Percentiles rank a stretch among this genome's conserved stretches.
Conservation (phyloP, 2,797 vertebrate genomes). For the Clarias laeviceps region DNA sequence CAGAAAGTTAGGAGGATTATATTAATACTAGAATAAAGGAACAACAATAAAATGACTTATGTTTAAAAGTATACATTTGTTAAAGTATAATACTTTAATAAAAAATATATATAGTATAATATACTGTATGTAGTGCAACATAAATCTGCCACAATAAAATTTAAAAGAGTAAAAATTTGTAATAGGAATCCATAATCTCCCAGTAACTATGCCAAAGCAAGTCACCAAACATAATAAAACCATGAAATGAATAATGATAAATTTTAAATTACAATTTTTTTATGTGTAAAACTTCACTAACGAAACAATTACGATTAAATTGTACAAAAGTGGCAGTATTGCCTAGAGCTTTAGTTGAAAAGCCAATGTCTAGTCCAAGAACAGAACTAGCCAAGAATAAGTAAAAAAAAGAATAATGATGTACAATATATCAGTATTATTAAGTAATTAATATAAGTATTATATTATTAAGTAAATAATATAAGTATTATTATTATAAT, state of each 20-base stretch:
- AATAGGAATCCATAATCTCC: not conserved
- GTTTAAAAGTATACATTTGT: not conserved
- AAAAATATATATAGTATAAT: too few species aligned
- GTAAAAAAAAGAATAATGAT: not conserved
- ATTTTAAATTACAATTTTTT: too few species aligned
- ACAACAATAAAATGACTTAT: not conserved
- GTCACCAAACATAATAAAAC: not conserved
- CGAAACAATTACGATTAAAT: not conserved
- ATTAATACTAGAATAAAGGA: not conserved
- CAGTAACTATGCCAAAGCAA: not conserved
- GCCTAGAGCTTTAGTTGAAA: too few species aligned
- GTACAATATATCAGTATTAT: too few species aligned
- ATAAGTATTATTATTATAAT: not conserved
- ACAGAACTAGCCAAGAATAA: not conserved
- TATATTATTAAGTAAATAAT: too few species aligned
- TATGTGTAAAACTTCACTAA: not conserved
- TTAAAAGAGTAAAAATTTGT: not conserved
- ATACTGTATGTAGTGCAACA: not conserved
- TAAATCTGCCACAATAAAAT: not conserved
- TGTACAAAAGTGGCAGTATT: too few species aligned
- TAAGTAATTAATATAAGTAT: too few species aligned
- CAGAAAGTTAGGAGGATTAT: constrained; percentile 11
- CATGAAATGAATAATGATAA: not conserved
- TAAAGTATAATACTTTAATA: not conserved
- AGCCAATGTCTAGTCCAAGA: not conserved